These are phyloP conservation scores for Subanguina moxae DNA, from an alignment of 1,140 invertebrate species.

Conservation along the genomic window DNA sequence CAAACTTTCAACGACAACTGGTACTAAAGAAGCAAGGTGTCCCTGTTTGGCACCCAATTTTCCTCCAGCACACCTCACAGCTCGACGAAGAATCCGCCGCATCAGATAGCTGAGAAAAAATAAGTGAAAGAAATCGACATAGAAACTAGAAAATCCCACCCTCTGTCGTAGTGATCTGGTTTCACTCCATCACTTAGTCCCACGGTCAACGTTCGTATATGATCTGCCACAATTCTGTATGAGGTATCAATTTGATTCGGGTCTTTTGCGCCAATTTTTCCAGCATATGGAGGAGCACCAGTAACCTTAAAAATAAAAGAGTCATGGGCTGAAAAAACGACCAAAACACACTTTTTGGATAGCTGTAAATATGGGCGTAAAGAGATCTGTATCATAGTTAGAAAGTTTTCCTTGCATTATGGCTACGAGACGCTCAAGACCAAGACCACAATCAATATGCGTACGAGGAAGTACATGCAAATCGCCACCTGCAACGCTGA, in stretches of 20 bases:
- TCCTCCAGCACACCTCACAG: conserved; percentile 87
- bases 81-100: conserved; percentile 82
- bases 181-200: conserved; percentile 80
- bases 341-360: conserved; percentile 71
- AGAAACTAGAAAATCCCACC: conserved; percentile 66
- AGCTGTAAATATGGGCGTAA: conserved; percentile 83
- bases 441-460: conserved; percentile 97
- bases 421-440: conserved; percentile 92
- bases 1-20: conserved; percentile 73
- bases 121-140: not conserved
- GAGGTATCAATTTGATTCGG: conserved; percentile 94
- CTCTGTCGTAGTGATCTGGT: conserved; percentile 58
- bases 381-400: conserved; percentile 98
- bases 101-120: conserved; percentile 71
- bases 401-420: conserved; percentile 92
- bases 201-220: conserved; percentile 91
- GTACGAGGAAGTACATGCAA: conserved; percentile 76
- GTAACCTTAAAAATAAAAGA: conserved; percentile 61
- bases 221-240: conserved; percentile 94
- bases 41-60: conserved; percentile 92
- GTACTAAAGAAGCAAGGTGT: conserved; percentile 80
- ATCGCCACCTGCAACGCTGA: not conserved
- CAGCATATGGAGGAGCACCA: conserved; percentile 75
- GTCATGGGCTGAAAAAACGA: not conserved
- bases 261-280: conserved; percentile 84